Base-by-base conservation (phyloP, 2,797 vertebrate genomes). In the Saxicola maurus region DNA sequence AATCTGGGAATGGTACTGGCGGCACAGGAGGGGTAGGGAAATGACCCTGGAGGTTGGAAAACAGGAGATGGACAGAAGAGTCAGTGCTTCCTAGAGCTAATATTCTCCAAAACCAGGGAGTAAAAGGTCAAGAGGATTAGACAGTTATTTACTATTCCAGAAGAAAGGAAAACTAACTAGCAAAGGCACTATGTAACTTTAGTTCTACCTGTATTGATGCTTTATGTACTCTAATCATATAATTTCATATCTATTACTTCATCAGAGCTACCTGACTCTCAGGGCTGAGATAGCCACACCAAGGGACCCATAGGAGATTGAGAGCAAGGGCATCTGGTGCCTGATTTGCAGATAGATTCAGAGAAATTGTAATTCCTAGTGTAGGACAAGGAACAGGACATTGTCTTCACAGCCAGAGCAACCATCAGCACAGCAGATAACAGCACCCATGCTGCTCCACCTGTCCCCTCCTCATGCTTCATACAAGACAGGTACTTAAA, bases 41-140 rank as follows among this genome's bases (percentile, higher is more conserved):
- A 62, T 42, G 5, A 61, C 13, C 4, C 7, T 3, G 8, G 3
- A 74, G 17, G 13, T 2, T 49, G 17, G 9, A 64, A 87, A 59
- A 3, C 2, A 2, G 12, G 9, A 37, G 33, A 62, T 0, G 2
- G 18, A 16, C 4, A 40, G 19, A 69, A 31, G 17, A 69, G 4
- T 16, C 51, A 10, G 17, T 3, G 25, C 24, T 64, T 52, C 38
- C 53, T 43, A 80, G 52, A 87, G 40, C 10, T 7, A 2, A 2
- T 2, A 14, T 28, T 23, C 46, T 46, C 13, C n/a, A 57, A 23
- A 83, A 49, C 6, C 0, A 0, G 23, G 1, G 3, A 53, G 21
- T 5, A 35, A 40, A 40, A 62, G 11, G 3, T 33, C 17, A 19
- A 35, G n/a, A 68, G 23, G 10, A 64, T 24, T 37, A 69, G 40